Evolutionary conservation across 2,113 vertebrate species (phyloP), one percentile per base, ranked within the genome.

Genomic region (Lepidothrix coronata): DNA sequence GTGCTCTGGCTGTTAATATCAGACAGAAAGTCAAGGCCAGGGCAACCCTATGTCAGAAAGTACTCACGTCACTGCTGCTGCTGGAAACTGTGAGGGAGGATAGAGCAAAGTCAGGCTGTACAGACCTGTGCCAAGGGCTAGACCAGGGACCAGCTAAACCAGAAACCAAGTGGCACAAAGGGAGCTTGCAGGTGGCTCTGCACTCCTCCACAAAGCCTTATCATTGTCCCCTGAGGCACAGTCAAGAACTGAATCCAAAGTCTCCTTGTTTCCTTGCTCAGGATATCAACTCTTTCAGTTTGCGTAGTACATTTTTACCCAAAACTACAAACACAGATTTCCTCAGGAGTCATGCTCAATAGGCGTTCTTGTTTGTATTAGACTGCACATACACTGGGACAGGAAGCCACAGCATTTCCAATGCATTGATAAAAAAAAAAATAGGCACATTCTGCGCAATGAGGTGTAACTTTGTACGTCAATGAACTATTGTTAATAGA

Each of bases 401-500:
- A 89, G 96, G 95, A 97, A 94, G 43, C 68, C 8, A 2, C 39
- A 70, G 63, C 12, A 76, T 54, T 96, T 85, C 59, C 41, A 94
- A 91, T 79, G 74, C 81, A 91, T 4, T 89, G 87, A 88, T 87
- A 82, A 79, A 94, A 85, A 85, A 96, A 88, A 28, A 79, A 85
- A 89, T 41, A 93, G 30, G 24, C 52, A 57, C 16, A 8, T 71
- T 92, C 44, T 94, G 37, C 1, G 0, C 74, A 92, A 68, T 66
- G 43, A 79, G 20, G 17, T 82, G n/a, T 62, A 66, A 62, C n/a
- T 72, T 85, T 6, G 5, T 87, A 89, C 41, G 25, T 94, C 94
- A 95, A 7, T 58, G 54, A 61, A n/a, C 43, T 25, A 72, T 68
- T 89, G 74, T 76, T 75, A 75, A 37, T 21, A 86, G 76, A 92